Evolutionary conservation across 2,113 vertebrate genomes (phyloP).

Genomic region (Furnarius figulus): DNA sequence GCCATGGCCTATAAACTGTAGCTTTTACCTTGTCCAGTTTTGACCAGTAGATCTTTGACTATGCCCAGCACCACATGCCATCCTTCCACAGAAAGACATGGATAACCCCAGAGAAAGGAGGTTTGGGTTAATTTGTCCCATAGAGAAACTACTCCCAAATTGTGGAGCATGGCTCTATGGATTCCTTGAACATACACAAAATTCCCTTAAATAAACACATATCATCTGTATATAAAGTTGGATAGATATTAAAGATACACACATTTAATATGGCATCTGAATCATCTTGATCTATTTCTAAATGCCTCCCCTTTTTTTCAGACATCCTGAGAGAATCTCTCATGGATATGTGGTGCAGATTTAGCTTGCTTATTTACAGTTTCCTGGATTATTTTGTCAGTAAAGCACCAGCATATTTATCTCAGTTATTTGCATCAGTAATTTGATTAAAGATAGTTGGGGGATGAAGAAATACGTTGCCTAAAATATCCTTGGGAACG

Average conservation of each 20-base stretch:
- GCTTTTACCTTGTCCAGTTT: background rate
- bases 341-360: background rate
- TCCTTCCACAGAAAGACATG: background rate
- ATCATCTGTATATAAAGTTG: background rate
- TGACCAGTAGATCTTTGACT: background rate
- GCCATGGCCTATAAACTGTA: background rate
- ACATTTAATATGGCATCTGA: background rate
- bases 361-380: conserved; percentile 40
- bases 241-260: background rate
- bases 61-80: background rate
- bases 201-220: background rate
- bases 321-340: background rate
- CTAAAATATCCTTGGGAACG: conserved; percentile 30
- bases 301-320: background rate
- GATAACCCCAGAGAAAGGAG: background rate
- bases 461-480: background rate
- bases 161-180: background rate
- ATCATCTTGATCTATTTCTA: background rate
- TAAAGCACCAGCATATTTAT: conserved; percentile 7
- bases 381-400: conserved; percentile 40
- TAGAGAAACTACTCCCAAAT: background rate
- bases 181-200: background rate
- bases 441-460: conserved; percentile 48
- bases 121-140: background rate
- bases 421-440: conserved; percentile 46